phyloP scores from a whole-genome alignment of 2,888 invertebrate genomes.

The Ennomos fuscantarius region DNA sequence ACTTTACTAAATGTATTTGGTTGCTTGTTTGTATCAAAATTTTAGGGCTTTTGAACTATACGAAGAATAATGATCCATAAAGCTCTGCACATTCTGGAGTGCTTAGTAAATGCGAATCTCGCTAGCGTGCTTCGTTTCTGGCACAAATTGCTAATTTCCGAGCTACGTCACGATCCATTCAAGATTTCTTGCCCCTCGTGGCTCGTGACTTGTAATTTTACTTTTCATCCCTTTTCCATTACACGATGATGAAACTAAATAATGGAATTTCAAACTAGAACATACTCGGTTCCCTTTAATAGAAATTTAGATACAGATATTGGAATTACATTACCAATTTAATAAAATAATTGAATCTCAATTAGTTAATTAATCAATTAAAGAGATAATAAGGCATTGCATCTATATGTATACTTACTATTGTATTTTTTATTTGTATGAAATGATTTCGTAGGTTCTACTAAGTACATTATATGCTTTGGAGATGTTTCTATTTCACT shows the following conservation, averaged over 20 bases:
- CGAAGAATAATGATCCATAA: too few species aligned
- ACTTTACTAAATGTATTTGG: too few species aligned
- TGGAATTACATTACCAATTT: too few species aligned
- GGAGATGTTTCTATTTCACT: conserved; percentile 34
- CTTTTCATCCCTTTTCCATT: conserved; percentile 19
- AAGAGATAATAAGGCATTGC: not conserved
- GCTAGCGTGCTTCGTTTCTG: conserved; percentile 44
- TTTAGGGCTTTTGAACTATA: too few species aligned
- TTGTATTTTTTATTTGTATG: not conserved
- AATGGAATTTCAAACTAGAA: conserved; percentile 10
- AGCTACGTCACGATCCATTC: conserved; percentile 49
- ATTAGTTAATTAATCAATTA: not conserved
- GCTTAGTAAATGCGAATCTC: conserved; percentile 35
- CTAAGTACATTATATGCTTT: not conserved
- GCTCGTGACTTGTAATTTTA: conserved; percentile 25
- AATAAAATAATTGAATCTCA: not conserved
- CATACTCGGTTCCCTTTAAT: not conserved
- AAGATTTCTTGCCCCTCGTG: conserved; percentile 18
- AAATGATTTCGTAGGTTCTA: not conserved
- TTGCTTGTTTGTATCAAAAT: too few species aligned
- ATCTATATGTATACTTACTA: not conserved
- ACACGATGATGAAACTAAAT: conserved; percentile 14
- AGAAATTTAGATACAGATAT: not conserved
- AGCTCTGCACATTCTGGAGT: not conserved
- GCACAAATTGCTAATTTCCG: conserved; percentile 68